Percentiles rank a stretch among this genome's conserved stretches.
Evolutionary conservation across 1,140 invertebrate species (phyloP).

Genomic region (Procambarus clarkii): DNA sequence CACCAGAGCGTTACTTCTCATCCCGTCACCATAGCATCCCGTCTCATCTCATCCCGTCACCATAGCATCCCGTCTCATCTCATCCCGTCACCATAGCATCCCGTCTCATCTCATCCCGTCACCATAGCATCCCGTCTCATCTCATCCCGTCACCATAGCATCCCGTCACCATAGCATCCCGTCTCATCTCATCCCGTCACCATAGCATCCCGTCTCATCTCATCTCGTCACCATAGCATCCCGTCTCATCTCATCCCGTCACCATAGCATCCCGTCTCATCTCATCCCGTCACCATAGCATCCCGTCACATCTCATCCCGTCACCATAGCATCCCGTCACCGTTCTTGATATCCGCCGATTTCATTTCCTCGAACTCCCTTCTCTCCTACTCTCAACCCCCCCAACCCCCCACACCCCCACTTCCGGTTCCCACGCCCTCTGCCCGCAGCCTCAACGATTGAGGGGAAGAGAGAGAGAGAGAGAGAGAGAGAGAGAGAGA

Average conservation of each 20-base stretch:
- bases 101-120: neutral
- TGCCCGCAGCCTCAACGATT: neutral
- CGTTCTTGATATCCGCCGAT: slow-evolving; percentile 48
- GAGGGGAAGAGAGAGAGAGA: neutral
- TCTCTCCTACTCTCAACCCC: too few species aligned
- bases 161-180: too few species aligned
- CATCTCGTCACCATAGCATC: too few species aligned
- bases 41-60: neutral
- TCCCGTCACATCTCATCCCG: neutral
- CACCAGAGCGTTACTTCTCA: neutral
- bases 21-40: neutral
- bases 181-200: too few species aligned
- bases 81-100: too few species aligned
- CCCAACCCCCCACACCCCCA: too few species aligned
- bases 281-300: neutral
- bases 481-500: neutral
- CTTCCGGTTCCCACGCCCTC: slow-evolving; percentile 45
- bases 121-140: neutral
- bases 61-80: neutral
- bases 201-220: too few species aligned
- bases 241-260: too few species aligned
- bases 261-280: too few species aligned
- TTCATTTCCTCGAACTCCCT: slow-evolving; percentile 11
- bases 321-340: neutral
- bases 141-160: neutral